These are phyloP conservation scores for Ormyrus labotus DNA, from an alignment of 2,888 invertebrate species.

Conservation along the genomic window DNA sequence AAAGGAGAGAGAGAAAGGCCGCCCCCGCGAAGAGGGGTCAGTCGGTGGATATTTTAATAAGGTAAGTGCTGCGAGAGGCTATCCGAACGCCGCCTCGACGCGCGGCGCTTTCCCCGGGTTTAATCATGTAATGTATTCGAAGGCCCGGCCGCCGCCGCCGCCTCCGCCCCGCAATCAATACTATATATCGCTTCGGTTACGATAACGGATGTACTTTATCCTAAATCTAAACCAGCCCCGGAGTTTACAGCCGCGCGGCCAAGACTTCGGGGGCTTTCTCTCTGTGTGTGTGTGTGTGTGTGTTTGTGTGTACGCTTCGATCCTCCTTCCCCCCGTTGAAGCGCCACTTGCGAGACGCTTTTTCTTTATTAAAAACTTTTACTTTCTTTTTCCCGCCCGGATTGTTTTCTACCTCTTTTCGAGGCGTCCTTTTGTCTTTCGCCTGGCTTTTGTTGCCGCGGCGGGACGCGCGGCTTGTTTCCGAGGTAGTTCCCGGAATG, in stretches of 20 bases:
- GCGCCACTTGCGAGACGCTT: background rate
- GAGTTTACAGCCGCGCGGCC: conserved; percentile 12
- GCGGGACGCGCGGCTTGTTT: background rate
- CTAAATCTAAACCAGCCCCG: conserved; percentile 64
- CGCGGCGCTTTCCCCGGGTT: conserved; percentile 67
- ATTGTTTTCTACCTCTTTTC: too few species aligned
- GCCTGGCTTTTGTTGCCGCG: background rate
- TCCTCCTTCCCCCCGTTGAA: background rate
- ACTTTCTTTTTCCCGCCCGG: too few species aligned
- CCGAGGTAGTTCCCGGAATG: too few species aligned
- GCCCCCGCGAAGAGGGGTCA: conserved; percentile 59
- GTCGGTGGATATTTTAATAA: conserved; percentile 75
- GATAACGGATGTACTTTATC: conserved; percentile 70
- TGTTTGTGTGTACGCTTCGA: background rate
- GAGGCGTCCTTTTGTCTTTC: background rate
- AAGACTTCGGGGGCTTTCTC: background rate
- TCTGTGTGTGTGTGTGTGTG: too few species aligned
- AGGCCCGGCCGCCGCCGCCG: conserved; percentile 64
- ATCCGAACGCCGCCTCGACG: conserved; percentile 64
- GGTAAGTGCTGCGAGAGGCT: conserved; percentile 75
- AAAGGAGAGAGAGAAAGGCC: conserved; percentile 52
- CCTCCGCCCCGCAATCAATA: conserved; percentile 71
- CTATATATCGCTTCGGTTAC: conserved; percentile 72
- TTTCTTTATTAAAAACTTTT: conserved; percentile 8
- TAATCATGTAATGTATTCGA: conserved; percentile 76